Percentiles rank a stretch among this genome's conserved stretches.
These are phyloP conservation scores for Drosophila pectinifera DNA, from an alignment of 1,140 invertebrate genomes.

Conservation along the genomic window DNA sequence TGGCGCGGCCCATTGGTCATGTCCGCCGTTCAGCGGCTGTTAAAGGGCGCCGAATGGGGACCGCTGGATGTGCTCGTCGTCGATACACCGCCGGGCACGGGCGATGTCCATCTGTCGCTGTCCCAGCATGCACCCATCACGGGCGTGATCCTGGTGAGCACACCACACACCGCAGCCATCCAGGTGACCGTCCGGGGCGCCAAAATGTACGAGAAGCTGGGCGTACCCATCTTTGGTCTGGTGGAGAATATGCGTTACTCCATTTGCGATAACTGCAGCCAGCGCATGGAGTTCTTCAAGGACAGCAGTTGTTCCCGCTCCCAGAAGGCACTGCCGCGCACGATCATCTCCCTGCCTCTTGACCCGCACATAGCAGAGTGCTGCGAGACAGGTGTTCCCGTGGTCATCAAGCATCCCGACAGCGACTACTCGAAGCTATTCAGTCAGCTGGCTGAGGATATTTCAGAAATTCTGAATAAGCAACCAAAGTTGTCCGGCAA, in stretches of 20 bases:
- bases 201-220: conserved; percentile 92
- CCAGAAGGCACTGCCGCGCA: conserved; percentile 85
- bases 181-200: conserved; percentile 92
- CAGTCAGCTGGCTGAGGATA: conserved; percentile 45
- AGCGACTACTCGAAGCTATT: conserved; percentile 69
- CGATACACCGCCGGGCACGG: conserved; percentile 96
- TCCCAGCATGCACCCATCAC: conserved; percentile 93
- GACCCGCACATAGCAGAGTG: conserved; percentile 89
- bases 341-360: conserved; percentile 91
- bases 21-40: conserved; percentile 94
- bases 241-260: conserved; percentile 94
- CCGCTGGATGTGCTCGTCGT: conserved; percentile 92
- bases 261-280: conserved; percentile 90
- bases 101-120: conserved; percentile 95
- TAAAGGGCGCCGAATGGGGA: conserved; percentile 93
- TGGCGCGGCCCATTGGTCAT: conserved; percentile 98
- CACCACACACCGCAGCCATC: conserved; percentile 93
- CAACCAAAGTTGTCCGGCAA: neutral
- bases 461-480: conserved; percentile 30
- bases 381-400: conserved; percentile 91
- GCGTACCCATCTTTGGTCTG: conserved; percentile 92
- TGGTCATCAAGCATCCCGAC: conserved; percentile 90
- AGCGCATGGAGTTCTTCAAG: conserved; percentile 87
- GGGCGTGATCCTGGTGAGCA: conserved; percentile 93
- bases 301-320: conserved; percentile 70